These are phyloP conservation scores for Glareola pratincola DNA, from an alignment of 2,113 vertebrate species.

Conservation along the genomic window DNA sequence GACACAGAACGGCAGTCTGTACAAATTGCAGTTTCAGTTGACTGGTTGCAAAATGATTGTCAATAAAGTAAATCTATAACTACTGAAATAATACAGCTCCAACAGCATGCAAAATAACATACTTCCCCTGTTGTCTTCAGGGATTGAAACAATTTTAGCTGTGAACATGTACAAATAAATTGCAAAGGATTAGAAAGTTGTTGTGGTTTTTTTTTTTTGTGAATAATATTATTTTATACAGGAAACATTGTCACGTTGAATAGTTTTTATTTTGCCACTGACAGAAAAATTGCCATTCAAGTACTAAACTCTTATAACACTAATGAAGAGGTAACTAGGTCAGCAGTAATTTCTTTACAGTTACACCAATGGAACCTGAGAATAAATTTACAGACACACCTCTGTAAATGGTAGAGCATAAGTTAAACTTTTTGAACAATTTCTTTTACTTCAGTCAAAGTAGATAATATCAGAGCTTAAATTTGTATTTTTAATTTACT, in stretches of 20 bases:
- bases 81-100: neutral
- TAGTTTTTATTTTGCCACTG: neutral
- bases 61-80: neutral
- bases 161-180: neutral
- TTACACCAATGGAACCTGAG: neutral
- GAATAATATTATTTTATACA: neutral
- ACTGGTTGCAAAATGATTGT: neutral
- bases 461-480: neutral
- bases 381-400: neutral
- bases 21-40: neutral
- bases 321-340: neutral
- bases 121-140: neutral
- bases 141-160: neutral
- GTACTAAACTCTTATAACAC: neutral
- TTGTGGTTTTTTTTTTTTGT: rapidly evolving
- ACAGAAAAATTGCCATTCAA: neutral
- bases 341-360: neutral
- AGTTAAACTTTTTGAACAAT: neutral
- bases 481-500: neutral
- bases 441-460: neutral
- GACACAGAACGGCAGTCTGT: neutral
- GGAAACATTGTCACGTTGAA: neutral
- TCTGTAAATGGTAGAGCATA: neutral
- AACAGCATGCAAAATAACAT: neutral
- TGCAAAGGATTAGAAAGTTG: neutral